phyloP scores from a whole-genome alignment of 2,113 vertebrate species.

The Anarrhichthys ocellatus region DNA sequence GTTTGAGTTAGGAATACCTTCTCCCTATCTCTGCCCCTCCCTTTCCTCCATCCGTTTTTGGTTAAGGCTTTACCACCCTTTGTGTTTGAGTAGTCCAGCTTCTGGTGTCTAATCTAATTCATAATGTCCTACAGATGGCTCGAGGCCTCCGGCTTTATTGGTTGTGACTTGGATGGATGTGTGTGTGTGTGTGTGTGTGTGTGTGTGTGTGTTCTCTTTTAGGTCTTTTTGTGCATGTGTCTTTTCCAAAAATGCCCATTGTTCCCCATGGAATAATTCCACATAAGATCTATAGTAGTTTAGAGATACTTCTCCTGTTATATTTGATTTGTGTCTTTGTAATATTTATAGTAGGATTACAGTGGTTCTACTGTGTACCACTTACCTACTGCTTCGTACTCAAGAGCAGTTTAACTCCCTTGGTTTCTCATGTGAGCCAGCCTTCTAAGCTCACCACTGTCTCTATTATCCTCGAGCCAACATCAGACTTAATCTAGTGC shows the following conservation, averaged over 20 bases:
- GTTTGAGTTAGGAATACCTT: slow-evolving; percentile 48
- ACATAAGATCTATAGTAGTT: neutral
- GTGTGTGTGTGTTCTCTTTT: neutral
- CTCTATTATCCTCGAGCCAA: slow-evolving; percentile 17
- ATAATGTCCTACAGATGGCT: slow-evolving; percentile 68
- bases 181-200: neutral
- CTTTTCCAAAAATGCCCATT: neutral
- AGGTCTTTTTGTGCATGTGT: neutral
- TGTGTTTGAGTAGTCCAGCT: slow-evolving; percentile 22
- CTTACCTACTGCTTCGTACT: slow-evolving; percentile 41
- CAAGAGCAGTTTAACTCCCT: slow-evolving; percentile 29
- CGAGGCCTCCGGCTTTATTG: slow-evolving; percentile 35
- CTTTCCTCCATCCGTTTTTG: slow-evolving; percentile 59
- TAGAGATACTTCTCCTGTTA: neutral
- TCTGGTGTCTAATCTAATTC: slow-evolving; percentile 48
- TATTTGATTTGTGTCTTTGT: slow-evolving; percentile 9
- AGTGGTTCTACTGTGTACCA: slow-evolving; percentile 14
- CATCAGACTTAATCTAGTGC: slow-evolving; percentile 11
- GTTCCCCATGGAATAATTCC: neutral
- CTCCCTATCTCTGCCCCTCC: slow-evolving; percentile 3
- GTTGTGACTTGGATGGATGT: slow-evolving; percentile 20
- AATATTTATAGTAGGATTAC: slow-evolving; percentile 51
- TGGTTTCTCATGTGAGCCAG: slow-evolving; percentile 25
- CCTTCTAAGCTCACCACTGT: slow-evolving; percentile 12
- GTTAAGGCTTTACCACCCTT: slow-evolving; percentile 58